These are phyloP conservation scores for Amiota communis DNA, from an alignment of 2,888 invertebrate genomes.

Conservation along the genomic window DNA sequence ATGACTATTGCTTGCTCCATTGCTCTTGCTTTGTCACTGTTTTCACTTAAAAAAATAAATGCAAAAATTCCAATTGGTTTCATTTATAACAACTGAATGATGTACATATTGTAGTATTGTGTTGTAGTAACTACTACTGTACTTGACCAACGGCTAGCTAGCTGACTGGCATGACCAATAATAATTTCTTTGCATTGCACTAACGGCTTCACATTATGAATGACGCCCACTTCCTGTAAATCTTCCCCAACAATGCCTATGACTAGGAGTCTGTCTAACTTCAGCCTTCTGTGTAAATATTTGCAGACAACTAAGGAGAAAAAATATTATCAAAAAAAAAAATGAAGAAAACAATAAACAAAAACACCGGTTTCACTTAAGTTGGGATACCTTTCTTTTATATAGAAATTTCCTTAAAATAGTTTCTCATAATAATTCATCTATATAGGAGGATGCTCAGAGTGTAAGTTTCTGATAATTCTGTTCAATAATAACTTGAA, in stretches of 20 bases:
- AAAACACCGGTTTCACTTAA: too few species aligned
- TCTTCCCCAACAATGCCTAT: slow-evolving; percentile 4
- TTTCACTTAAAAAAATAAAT: not conserved
- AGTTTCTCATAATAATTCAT: too few species aligned
- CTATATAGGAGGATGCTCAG: too few species aligned
- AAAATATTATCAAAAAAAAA: not conserved
- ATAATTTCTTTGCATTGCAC: slow-evolving; percentile 14
- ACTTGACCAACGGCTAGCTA: too few species aligned
- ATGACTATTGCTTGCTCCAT: too few species aligned
- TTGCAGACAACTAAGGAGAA: slow-evolving; percentile 1
- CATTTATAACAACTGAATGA: not conserved
- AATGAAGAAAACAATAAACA: not conserved
- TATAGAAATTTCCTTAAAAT: too few species aligned
- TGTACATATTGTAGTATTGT: too few species aligned
- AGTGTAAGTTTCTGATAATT: too few species aligned
- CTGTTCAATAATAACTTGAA: too few species aligned
- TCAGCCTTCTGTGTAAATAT: slow-evolving; percentile 11
- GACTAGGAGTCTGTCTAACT: not conserved
- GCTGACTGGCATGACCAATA: not conserved
- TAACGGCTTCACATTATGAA: slow-evolving; percentile 22
- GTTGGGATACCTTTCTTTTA: too few species aligned
- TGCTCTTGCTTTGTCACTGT: too few species aligned
- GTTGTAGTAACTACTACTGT: too few species aligned
- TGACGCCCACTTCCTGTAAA: slow-evolving; percentile 22
- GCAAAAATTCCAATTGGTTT: not conserved